Base-by-base conservation (phyloP, 2,888 invertebrate genomes). In the Himalopsyche kuldschensis region DNA sequence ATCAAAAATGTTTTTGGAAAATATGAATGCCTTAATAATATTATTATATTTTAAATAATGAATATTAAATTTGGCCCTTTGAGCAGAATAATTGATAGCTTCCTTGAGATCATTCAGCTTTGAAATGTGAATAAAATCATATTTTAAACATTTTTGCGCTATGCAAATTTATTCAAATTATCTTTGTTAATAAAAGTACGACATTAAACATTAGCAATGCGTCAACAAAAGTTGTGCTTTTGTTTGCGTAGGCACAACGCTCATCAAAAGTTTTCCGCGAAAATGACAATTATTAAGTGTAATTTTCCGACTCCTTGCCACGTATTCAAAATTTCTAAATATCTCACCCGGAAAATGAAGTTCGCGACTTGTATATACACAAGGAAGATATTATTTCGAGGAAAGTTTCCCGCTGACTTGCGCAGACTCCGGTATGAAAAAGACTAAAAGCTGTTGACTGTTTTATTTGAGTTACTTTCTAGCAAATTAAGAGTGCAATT, bases 291-390 rank as follows among this genome's bases (percentile, higher is more conserved):
- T 20, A 55, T 55, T 55, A 55, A 55, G 55, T 55, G 24, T 55
- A 55, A 55, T 55, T 55, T 55, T 55, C 55, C 55, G 55, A 55
- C 55, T 55, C 55, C 55, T 24, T 55, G 55, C 55, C 24, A 55
- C 55, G 55, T 20, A 55, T 55, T 55, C 55, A 55, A 55, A 55
- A 55, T 55, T 41, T 55, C 55, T 55, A 24, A 55, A 55, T 55
- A 55, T 3, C 75, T 75, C 80, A 75, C 80, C 75, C 75, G 80
- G 80, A 80, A 80, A 80, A 80, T 80, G 69, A 75, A 75, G n/a
- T 75, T 75, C 31, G 75, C 75, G 75, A 17, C 32, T 32, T 31
- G 1, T n/a, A n/a, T 27, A n/a, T n/a, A 32, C 27, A 27, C 30
- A 30, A 75, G 75, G 31, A 32, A 24, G 30, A 32, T 75, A 30